phyloP scores from a whole-genome alignment of 2,888 invertebrate genomes.

The Heliconius erato region DNA sequence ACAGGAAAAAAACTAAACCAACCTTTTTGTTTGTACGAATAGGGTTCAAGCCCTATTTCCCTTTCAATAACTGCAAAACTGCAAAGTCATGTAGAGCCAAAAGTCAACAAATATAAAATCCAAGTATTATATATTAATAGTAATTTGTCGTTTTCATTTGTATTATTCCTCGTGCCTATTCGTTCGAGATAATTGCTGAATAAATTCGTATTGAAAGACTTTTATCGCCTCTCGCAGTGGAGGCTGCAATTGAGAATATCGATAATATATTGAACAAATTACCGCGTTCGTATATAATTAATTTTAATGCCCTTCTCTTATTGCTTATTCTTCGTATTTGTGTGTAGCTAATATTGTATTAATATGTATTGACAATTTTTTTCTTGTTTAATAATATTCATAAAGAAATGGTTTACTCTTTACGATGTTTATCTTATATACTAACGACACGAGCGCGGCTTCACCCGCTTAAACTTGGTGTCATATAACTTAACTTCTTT shows the following conservation, averaged over 20 bases:
- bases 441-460: too few species aligned
- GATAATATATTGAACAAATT: constrained; percentile 26
- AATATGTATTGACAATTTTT: not conserved
- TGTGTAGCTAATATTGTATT: not conserved
- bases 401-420: not conserved
- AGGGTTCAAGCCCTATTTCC: not conserved
- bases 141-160: constrained; percentile 25
- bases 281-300: constrained; percentile 22
- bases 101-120: not conserved
- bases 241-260: constrained; percentile 19
- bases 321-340: not conserved
- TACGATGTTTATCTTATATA: not conserved
- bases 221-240: constrained; percentile 21
- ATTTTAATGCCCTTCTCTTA: constrained; percentile 14
- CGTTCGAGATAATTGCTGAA: constrained; percentile 17
- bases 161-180: not conserved
- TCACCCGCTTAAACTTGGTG: too few species aligned
- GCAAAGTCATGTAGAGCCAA: not conserved
- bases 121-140: not conserved
- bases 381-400: not conserved
- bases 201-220: constrained; percentile 15
- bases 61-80: not conserved
- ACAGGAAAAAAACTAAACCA: too few species aligned
- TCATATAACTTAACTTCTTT: too few species aligned
- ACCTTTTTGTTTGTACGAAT: not conserved